Evolutionary conservation across 2,113 vertebrate genomes (phyloP).

Genomic region (Diadophis punctatus): DNA sequence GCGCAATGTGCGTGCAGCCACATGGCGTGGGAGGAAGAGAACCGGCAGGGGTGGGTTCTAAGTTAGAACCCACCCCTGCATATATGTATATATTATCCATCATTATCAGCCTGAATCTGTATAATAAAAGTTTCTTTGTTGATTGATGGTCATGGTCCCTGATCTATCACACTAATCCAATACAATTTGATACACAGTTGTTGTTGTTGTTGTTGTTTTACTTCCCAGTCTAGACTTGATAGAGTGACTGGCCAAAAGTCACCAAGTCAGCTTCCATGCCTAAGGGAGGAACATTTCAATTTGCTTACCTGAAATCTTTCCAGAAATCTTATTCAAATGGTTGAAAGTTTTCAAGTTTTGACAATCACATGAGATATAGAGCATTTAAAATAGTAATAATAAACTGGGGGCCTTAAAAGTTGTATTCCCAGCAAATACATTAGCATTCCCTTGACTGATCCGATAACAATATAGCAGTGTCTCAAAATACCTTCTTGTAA

Average conservation of each 20-base stretch:
- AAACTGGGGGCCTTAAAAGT: neutral
- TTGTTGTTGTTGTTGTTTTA: neutral
- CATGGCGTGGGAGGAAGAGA: too few relatives aligned
- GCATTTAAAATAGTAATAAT: neutral
- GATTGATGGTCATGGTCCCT: neutral
- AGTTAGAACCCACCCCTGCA: too few relatives aligned
- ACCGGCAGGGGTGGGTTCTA: too few relatives aligned
- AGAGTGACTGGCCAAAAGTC: neutral
- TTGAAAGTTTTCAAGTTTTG: neutral
- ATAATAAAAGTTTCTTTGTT: neutral
- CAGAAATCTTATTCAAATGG: neutral
- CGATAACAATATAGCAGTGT: neutral
- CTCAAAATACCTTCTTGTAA: neutral
- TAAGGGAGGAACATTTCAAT: neutral
- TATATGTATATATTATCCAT: neutral
- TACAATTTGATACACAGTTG: neutral
- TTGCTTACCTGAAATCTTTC: neutral
- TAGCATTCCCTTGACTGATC: neutral
- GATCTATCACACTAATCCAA: neutral
- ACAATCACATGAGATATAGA: neutral
- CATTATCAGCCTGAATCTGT: neutral
- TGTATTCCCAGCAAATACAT: neutral
- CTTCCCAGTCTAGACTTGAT: neutral
- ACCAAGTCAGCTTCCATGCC: neutral
- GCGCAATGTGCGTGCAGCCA: too few relatives aligned